A percentile compares a stretch with the other conserved stretches of the same genome.
phyloP scores from a whole-genome alignment of 2,113 vertebrate species.

The Cololabis saira region DNA sequence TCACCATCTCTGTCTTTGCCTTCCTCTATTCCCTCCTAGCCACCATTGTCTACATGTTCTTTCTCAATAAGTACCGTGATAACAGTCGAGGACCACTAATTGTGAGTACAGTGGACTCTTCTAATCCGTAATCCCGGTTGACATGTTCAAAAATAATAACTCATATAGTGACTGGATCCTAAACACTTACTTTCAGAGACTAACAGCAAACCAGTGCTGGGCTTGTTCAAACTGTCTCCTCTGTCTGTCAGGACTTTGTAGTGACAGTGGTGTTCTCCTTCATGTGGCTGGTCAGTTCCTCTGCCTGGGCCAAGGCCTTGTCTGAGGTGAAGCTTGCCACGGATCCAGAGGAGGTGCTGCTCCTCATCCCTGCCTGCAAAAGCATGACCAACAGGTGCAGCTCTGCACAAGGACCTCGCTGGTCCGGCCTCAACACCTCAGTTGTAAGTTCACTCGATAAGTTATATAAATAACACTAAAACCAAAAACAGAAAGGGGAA shows the following conservation, averaged over 20 bases:
- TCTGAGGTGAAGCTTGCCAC: conserved; percentile 95
- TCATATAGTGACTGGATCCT: background rate
- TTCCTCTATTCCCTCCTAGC: conserved; percentile 96
- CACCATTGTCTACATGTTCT: conserved; percentile 95
- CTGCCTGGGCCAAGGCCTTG: conserved; percentile 97
- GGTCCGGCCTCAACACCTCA: conserved; percentile 97
- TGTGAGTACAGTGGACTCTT: conserved; percentile 82
- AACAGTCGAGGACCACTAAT: conserved; percentile 94
- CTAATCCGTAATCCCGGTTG: background rate
- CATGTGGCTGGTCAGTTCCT: conserved; percentile 97
- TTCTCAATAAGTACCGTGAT: conserved; percentile 94
- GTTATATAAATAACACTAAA: background rate
- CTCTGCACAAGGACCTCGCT: conserved; percentile 88
- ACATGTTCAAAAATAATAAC: background rate
- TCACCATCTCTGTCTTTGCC: conserved; percentile 95
- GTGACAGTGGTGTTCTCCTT: conserved; percentile 98
- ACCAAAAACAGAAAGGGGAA: background rate
- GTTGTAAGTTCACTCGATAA: conserved; percentile 84
- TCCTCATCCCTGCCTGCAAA: conserved; percentile 94
- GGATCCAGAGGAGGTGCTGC: conserved; percentile 91
- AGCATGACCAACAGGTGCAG: conserved; percentile 89
- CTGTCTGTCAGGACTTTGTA: conserved; percentile 89
- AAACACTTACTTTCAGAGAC: background rate
- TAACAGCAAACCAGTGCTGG: background rate
- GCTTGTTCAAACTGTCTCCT: background rate